These are phyloP conservation scores for Labeo rohita DNA, from an alignment of 2,113 vertebrate genomes.

Conservation along the genomic window DNA sequence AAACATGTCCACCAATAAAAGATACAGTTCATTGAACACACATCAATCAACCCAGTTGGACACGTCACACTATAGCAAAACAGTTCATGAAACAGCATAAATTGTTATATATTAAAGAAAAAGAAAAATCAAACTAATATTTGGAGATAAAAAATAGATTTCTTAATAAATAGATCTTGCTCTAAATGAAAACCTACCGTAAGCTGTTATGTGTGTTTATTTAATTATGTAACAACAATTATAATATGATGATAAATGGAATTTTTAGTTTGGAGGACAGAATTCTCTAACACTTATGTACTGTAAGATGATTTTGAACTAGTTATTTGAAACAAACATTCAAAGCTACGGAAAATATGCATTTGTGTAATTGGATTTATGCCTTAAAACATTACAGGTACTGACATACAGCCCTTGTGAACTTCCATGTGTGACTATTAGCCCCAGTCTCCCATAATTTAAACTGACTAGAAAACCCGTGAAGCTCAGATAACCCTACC, in stretches of 20 bases:
- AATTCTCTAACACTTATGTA: neutral
- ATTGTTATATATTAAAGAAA: neutral
- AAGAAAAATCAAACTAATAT: neutral
- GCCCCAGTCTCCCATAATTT: neutral
- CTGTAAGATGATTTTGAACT: neutral
- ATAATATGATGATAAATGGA: neutral
- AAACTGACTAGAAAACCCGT: neutral
- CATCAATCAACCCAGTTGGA: neutral
- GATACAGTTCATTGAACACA: neutral
- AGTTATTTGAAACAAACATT: neutral
- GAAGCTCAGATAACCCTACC: slow-evolving; percentile 30
- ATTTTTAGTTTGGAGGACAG: neutral
- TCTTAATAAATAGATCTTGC: no score
- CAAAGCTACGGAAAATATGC: neutral
- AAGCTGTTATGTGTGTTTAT: neutral
- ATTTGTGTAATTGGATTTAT: neutral
- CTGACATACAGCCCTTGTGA: slow-evolving; percentile 6
- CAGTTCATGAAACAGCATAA: neutral
- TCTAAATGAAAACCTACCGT: neutral
- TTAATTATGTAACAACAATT: neutral
- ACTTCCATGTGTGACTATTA: slow-evolving; percentile 13
- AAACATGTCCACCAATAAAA: neutral
- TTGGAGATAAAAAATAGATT: neutral
- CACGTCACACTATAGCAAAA: neutral
- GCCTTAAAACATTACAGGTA: neutral